Percentiles rank a stretch among this genome's conserved stretches.
phyloP scores from a whole-genome alignment of 35 echinoderm and acorn worm species.

The Acanthaster planci region DNA sequence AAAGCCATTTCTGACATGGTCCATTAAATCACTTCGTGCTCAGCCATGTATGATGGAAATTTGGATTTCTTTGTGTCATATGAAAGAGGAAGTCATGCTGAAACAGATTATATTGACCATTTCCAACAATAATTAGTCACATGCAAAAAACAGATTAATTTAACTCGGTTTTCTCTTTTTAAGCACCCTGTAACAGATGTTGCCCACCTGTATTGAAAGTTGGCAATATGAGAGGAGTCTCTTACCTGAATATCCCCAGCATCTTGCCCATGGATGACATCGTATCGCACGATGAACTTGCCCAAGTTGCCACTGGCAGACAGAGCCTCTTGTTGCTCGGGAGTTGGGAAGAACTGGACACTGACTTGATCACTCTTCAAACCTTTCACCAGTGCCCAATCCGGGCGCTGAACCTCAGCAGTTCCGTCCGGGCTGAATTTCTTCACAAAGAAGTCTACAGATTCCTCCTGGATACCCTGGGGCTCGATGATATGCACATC shows the following conservation, averaged over 20 bases:
- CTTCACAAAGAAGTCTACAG: not conserved
- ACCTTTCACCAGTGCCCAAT: not conserved
- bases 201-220: no score
- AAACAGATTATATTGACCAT: no score
- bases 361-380: not conserved
- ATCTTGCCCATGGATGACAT: slow-evolving; percentile 44
- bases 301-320: slow-evolving; percentile 37
- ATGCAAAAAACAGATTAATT: no score
- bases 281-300: slow-evolving; percentile 52
- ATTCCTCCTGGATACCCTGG: slow-evolving; percentile 19
- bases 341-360: slow-evolving; percentile 15
- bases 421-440: not conserved
- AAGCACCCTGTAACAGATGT: no score
- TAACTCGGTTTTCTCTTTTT: no score
- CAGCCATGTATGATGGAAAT: no score
- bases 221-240: no score
- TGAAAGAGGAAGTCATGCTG: no score
- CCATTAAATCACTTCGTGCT: no score
- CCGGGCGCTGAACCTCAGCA: not conserved
- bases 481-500: slow-evolving; percentile 32
- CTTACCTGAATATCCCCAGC: slow-evolving; percentile 48
- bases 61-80: no score
- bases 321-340: slow-evolving; percentile 26
- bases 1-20: no score
- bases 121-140: no score